Evolutionary conservation across 2,888 invertebrate species (phyloP).

Genomic region (Liposcelis brunnea): DNA sequence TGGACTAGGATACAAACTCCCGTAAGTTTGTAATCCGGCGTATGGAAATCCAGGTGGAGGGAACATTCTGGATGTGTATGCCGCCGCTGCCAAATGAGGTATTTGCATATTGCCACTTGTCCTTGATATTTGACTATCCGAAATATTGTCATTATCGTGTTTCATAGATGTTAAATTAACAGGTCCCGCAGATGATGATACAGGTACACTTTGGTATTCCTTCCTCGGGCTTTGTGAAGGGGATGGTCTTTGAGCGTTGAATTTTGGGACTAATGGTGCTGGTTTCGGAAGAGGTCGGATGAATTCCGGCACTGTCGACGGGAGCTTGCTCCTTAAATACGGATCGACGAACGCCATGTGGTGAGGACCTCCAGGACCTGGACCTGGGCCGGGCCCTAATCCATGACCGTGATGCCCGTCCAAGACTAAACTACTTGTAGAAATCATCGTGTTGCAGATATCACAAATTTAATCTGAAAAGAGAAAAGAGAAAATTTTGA

Average conservation of each 20-base stretch:
- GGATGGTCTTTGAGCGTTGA: conserved; percentile 16
- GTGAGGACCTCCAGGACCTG: conserved; percentile 34
- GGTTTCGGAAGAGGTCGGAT: conserved; percentile 46
- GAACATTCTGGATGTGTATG: conserved; percentile 9
- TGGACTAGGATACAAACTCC: conserved; percentile 4
- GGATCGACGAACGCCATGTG: conserved; percentile 25
- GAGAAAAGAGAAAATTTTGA: no score
- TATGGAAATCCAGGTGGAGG: conserved; percentile 19
- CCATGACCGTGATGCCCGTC: conserved; percentile 5
- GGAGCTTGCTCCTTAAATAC: conserved; percentile 10
- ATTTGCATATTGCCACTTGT: conserved; percentile 2
- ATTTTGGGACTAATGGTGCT: conserved; percentile 23
- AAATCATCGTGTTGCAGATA: conserved; percentile 37
- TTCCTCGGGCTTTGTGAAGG: conserved; percentile 21
- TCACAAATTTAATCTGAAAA: no score
- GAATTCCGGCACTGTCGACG: conserved; percentile 40
- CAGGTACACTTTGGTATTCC: conserved; percentile 7
- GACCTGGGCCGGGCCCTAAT: conserved; percentile 13
- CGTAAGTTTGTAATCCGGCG: conserved; percentile 9
- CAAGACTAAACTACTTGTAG: conserved; percentile 29
- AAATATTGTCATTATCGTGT: conserved; percentile 25
- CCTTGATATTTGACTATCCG: not conserved
- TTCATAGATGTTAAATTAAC: conserved; percentile 24
- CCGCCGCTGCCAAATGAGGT: conserved; percentile 3
- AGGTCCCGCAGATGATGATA: conserved; percentile 19